Base-by-base conservation (phyloP, 1,140 invertebrate species). In the Drosophila sp. region DNA sequence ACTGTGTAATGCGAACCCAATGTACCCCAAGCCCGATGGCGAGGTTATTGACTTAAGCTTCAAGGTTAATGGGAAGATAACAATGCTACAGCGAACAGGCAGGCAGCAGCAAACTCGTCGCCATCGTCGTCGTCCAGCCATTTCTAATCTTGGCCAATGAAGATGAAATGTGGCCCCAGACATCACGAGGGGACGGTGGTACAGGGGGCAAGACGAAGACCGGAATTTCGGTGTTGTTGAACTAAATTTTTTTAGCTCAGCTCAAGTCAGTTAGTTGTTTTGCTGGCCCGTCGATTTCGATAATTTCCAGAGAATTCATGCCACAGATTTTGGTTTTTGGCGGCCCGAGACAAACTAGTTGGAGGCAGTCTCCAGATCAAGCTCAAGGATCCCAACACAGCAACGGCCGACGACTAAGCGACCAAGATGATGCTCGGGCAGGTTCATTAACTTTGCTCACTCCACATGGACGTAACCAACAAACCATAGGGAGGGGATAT, bases 201-300 rank as follows among this genome's bases (percentile, higher is more conserved):
- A 38, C 2, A 38, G 7, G 8, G 23, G 44, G 25, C 6, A 10
- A 25, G 64, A 50, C 57, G 70, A 60, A 74, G 74, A 79, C 83
- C 67, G 83, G 83, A 87, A 87, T 87, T 84, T 80, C 79, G 83
- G 87, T 89, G 83, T 80, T 89, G 83, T 87, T 89, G 84, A 83
- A 87, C 83, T 83, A 71, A 80, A 80, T 89, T 89, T 87, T 17
- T 85, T 35, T 44, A 41, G 44, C 44, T 50, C 6, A 27, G 44
- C 10, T 50, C 23, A 50, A 50, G 8, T 67, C 47, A 17, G 55
- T 64, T 64, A 41, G 35, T 44, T 60, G 74, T 58, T 60, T 61
- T 60, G 68, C 29, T 60, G 72, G 38, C 41, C 40, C 25, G 29
- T 47, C 60, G 60, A 87, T 89, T 87, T 87, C 80, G 84, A 80